Evolutionary conservation across 2,113 vertebrate genomes (phyloP).

Genomic region (Haemorhous mexicanus): DNA sequence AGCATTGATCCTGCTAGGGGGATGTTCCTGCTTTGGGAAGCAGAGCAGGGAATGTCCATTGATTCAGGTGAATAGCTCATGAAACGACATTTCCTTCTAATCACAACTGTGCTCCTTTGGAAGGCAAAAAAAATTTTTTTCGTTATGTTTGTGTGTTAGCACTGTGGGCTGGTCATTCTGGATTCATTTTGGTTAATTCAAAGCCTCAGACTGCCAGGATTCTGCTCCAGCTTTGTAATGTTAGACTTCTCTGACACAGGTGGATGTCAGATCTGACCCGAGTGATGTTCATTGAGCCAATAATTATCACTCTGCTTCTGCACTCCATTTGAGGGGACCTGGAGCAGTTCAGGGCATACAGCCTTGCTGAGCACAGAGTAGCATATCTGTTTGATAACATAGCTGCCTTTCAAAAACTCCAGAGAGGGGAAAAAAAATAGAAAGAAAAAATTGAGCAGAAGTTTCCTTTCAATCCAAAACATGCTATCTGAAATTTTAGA

Average conservation of each 20-base stretch:
- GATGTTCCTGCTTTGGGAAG: neutral
- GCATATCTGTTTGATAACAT: slow-evolving; percentile 20
- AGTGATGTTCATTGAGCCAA: slow-evolving; percentile 31
- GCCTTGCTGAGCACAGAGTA: neutral
- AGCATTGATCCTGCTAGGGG: neutral
- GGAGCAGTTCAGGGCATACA: slow-evolving; percentile 11
- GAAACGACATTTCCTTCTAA: neutral
- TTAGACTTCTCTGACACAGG: neutral
- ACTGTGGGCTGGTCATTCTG: neutral
- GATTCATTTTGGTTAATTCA: slow-evolving; percentile 30
- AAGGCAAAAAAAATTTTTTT: neutral
- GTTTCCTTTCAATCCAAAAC: neutral
- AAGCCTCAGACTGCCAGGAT: neutral
- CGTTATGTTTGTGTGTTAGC: neutral
- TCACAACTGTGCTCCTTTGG: neutral
- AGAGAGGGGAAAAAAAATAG: neutral
- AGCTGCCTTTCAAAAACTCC: neutral
- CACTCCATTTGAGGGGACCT: neutral
- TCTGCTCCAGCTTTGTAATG: neutral
- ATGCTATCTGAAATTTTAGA: neutral
- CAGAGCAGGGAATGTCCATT: neutral
- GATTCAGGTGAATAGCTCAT: neutral
- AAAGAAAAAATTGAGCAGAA: neutral
- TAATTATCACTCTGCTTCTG: slow-evolving; percentile 11
- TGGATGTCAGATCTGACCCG: slow-evolving; percentile 12